Evolutionary conservation across 2,113 vertebrate genomes (phyloP).

Genomic region (Cyprinodon tularosa): DNA sequence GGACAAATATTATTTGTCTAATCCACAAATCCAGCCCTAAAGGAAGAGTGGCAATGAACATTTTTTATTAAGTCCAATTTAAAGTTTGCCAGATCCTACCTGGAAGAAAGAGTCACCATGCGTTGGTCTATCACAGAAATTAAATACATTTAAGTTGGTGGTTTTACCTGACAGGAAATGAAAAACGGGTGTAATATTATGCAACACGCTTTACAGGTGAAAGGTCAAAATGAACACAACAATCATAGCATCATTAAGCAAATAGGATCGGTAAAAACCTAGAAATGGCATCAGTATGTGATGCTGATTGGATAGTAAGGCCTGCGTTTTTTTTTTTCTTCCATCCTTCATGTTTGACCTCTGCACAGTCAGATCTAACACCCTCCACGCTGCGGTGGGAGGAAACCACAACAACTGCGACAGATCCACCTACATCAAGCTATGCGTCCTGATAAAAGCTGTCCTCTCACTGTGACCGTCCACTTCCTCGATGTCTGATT

Average conservation of each 20-base stretch:
- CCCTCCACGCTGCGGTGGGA: background rate
- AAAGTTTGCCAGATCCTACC: background rate
- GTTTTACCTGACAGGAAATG: background rate
- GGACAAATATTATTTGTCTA: background rate
- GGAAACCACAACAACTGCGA: slow-evolving; percentile 4
- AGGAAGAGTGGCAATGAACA: background rate
- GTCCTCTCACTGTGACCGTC: slow-evolving; percentile 90
- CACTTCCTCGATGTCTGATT: slow-evolving; percentile 90
- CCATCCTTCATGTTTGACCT: background rate
- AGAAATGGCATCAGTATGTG: background rate
- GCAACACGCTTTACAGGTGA: slow-evolving; percentile 24
- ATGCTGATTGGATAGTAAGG: slow-evolving; percentile 43
- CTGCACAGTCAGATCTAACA: background rate
- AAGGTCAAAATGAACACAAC: slow-evolving; percentile 29
- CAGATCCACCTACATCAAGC: slow-evolving; percentile 83
- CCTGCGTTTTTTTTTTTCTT: slow-evolving; percentile 18
- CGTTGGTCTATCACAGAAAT: background rate
- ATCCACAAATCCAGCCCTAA: background rate
- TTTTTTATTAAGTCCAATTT: background rate
- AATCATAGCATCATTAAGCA: background rate
- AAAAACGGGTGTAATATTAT: background rate
- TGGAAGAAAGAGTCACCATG: background rate
- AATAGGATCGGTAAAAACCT: slow-evolving; percentile 46
- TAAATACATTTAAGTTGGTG: background rate
- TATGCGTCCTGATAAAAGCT: slow-evolving; percentile 97